Evolutionary conservation across 2,113 vertebrate genomes (phyloP).

Genomic region (Platysternon megacephalum): DNA sequence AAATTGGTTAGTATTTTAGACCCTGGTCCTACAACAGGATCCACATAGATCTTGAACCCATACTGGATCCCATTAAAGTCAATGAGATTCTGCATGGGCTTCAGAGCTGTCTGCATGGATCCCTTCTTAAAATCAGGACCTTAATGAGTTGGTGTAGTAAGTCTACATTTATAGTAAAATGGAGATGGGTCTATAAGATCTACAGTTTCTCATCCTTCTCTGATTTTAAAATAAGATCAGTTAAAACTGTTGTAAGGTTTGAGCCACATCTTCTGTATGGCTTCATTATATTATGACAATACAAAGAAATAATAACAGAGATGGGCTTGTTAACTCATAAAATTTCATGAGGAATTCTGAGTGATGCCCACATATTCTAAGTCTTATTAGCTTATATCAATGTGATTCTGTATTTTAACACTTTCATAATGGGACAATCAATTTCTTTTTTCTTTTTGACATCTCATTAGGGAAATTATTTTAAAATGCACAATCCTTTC

Average conservation of each 20-base stretch:
- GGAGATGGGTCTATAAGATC: background rate
- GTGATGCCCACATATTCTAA: background rate
- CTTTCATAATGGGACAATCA: background rate
- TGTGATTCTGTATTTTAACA: background rate
- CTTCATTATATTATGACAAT: background rate
- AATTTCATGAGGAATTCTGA: background rate
- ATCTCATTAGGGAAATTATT: slow-evolving; percentile 3
- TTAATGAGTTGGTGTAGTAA: background rate
- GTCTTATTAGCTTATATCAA: background rate
- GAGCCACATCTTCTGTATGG: background rate
- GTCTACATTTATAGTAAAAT: background rate
- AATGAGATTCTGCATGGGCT: accelerated
- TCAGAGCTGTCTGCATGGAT: background rate
- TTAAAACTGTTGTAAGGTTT: background rate
- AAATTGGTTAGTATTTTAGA: background rate
- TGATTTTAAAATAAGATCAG: background rate
- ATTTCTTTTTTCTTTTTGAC: background rate
- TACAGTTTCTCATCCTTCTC: background rate
- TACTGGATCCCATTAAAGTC: background rate
- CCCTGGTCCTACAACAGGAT: background rate
- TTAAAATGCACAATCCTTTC: background rate
- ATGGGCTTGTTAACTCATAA: background rate
- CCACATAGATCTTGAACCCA: background rate
- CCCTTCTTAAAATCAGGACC: background rate
- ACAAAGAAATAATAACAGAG: background rate